These are phyloP conservation scores for Sylvilagus floridanus DNA, from an alignment of 2,797 vertebrate genomes.

Conservation along the genomic window DNA sequence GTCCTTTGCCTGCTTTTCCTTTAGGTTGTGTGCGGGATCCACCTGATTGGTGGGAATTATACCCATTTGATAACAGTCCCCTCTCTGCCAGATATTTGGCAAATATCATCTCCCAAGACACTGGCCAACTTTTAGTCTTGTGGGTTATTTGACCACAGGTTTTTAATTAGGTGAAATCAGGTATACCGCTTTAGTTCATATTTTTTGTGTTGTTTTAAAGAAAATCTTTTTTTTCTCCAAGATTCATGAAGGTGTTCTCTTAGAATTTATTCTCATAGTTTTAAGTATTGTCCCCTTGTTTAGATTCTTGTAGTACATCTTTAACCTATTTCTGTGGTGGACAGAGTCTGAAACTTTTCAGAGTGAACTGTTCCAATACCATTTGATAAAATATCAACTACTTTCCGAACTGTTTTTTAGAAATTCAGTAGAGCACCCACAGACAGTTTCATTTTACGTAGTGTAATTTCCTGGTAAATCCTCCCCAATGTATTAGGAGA, in stretches of 20 bases:
- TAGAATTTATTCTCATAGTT: conserved; percentile 30
- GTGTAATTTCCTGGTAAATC: conserved; percentile 53
- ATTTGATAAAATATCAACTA: conserved; percentile 50
- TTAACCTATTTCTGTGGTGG: conserved; percentile 49
- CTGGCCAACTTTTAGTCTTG: conserved; percentile 47
- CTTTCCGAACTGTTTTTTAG: neutral
- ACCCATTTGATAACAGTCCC: neutral
- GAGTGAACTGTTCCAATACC: neutral
- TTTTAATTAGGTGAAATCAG: conserved; percentile 68
- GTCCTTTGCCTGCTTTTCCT: conserved; percentile 29
- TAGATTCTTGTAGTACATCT: neutral
- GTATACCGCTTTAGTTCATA: conserved; percentile 7
- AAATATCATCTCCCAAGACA: conserved; percentile 11
- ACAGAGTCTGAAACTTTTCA: neutral
- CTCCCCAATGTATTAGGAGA: conserved; percentile 54
- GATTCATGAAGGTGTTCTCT: conserved; percentile 25
- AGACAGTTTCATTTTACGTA: conserved; percentile 40
- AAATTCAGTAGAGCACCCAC: neutral
- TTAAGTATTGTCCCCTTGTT: neutral
- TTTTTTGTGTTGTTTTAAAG: conserved; percentile 13
- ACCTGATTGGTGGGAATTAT: neutral
- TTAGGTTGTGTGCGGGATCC: neutral
- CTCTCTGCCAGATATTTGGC: neutral
- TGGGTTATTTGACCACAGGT: conserved; percentile 14
- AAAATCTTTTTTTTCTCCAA: neutral